Base-by-base conservation (phyloP, 2,888 invertebrate genomes). In the Leptogaster cylindrica region DNA sequence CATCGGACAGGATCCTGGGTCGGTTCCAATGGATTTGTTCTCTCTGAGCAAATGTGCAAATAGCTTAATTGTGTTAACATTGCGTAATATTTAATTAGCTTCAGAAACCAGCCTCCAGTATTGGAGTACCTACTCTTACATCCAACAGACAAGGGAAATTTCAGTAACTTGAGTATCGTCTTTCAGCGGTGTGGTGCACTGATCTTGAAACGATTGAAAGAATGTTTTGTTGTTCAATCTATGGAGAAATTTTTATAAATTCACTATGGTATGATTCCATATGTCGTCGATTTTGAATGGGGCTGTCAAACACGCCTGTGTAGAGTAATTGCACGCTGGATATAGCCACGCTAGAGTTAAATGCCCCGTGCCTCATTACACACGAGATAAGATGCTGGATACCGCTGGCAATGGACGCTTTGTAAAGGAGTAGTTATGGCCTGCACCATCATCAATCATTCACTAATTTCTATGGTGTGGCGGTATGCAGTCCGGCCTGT, bases 391-490 rank as follows among this genome's bases (percentile, higher is more conserved):
- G 31, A 31, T 10, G 23, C 16, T 55, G 36, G 4, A 23, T 31
- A 14, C 12, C 18, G 23, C 20, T 23, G 14, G 55, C 55, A 36
- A 55, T 12, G 23, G 55, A 16, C 36, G 39, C 55, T 18, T 20
- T 36, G 23, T 55, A 23, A 36, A 36, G 39, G 55, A 36, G 20
- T 55, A 39, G 36, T 55, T 7, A 55, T 36, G 31, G 55, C 20
- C 55, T 36, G 7, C 23, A 52, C 16, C 52, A 55, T 55, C 55
- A 55, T 55, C 36, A 55, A 55, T 55, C 55, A 55, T 14, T 55
- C 55, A 36, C 12, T 55, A 55, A 55, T 55, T 55, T 55, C 55
- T 55, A 55, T 55, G 39, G 55, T n/a, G 36, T 55, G 55, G 55
- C 55, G 55, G 23, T 55, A 36, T 33, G 6, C 36, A 36, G 36